Conservation (phyloP, 2,113 vertebrate species). For the Noturus placidus region DNA sequence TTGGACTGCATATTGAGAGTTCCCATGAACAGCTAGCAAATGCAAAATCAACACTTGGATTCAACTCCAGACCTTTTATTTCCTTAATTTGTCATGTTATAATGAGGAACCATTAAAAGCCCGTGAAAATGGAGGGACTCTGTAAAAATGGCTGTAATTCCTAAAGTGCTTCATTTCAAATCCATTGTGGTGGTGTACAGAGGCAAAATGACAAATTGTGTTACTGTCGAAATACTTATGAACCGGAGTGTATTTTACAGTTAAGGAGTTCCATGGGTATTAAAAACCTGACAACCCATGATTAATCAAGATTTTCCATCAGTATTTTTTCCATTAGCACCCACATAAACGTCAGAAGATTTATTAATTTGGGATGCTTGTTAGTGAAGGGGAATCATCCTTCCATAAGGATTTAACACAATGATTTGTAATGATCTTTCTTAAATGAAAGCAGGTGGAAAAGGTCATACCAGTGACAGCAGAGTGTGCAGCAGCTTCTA, state of each 20-base stretch:
- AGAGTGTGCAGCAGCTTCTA: conserved; percentile 86
- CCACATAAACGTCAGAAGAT: neutral
- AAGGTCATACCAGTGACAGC: conserved; percentile 83
- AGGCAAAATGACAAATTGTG: too few relatives aligned
- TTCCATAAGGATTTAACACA: neutral
- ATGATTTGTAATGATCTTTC: neutral
- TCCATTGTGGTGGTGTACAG: too few relatives aligned
- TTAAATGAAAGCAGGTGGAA: neutral
- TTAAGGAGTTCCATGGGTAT: neutral
- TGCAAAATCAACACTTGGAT: too few relatives aligned
- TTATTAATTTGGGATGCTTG: neutral
- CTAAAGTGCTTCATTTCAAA: neutral
- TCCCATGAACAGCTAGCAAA: too few relatives aligned
- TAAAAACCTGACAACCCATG: neutral
- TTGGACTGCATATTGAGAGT: too few relatives aligned
- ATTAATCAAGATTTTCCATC: neutral
- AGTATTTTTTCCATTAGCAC: neutral
- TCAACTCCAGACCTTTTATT: too few relatives aligned
- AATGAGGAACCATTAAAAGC: too few relatives aligned
- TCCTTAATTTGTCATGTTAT: too few relatives aligned
- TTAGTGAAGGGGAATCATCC: neutral
- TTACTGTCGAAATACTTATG: neutral
- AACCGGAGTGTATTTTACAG: neutral
- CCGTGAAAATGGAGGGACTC: too few relatives aligned
- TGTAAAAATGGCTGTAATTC: too few relatives aligned